Evolutionary conservation across 30 jellyfish, hydroid and myxozoan genomes (phyloP).

Genomic region (Morbakka virulenta): DNA sequence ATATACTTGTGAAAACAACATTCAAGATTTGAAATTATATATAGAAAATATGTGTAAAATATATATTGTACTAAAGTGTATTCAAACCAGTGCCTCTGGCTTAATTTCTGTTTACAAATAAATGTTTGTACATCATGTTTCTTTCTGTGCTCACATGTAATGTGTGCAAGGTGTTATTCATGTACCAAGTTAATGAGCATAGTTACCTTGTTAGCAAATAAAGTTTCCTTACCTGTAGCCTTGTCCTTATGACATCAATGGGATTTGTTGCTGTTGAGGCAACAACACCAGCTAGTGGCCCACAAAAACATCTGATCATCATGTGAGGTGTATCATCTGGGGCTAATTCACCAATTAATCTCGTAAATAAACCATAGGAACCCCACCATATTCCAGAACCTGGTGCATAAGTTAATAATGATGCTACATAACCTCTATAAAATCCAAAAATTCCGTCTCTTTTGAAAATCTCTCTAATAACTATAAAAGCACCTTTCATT

Average conservation of each 20-base stretch:
- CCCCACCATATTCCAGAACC: constrained; percentile 99
- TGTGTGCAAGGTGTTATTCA: too few relatives aligned
- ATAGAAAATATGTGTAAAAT: too few relatives aligned
- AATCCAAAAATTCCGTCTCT: constrained; percentile 80
- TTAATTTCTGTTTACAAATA: too few relatives aligned
- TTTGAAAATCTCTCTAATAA: constrained; percentile 48
- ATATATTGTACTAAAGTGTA: too few relatives aligned
- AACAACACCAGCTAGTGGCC: constrained; percentile 81
- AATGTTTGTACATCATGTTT: too few relatives aligned
- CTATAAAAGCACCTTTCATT: constrained; percentile 37
- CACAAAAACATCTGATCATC: constrained; percentile 76
- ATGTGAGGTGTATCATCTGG: constrained; percentile 73
- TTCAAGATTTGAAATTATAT: too few relatives aligned
- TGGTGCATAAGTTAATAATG: constrained; percentile 90
- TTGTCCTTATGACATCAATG: constrained; percentile 81
- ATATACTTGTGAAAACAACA: too few relatives aligned
- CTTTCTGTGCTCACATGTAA: too few relatives aligned
- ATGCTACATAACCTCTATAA: constrained; percentile 91
- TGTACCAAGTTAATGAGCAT: too few relatives aligned
- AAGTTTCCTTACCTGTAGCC: constrained; percentile 93
- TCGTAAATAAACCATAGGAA: constrained; percentile 76
- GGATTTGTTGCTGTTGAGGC: constrained; percentile 86
- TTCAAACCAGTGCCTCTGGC: too few relatives aligned
- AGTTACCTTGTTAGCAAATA: too few relatives aligned
- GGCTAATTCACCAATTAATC: constrained; percentile 33